Base-by-base conservation (phyloP, 2,113 vertebrate genomes). In the Fregata magnificens region DNA sequence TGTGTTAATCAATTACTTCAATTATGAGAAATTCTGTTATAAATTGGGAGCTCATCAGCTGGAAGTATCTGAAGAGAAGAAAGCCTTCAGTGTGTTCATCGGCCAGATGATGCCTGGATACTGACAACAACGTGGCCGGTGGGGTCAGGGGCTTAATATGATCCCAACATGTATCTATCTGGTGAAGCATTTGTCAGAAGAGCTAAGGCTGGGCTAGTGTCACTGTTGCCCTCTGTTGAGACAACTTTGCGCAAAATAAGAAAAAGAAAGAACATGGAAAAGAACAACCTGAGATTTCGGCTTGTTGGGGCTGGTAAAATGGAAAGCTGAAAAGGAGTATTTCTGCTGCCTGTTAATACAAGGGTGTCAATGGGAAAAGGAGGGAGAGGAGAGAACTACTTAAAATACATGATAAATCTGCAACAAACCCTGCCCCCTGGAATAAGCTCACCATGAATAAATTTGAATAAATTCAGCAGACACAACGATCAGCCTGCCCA, bases 41-140 rank as follows among this genome's bases (percentile, higher is more conserved):
- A 36, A 66, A 50, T 2, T 66, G 21, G 19, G 45, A 77, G 25
- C 17, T 86, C 59, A 53, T 70, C 28, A 45, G 38, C 34, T 72
- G 32, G 32, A 72, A 90, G 65, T 19, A 15, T 25, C 36, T 69
- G 66, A 82, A 52, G 40, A 93, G 44, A 59, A 82, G 52, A 47
- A 90, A 90, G 16, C 13, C 53, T 72, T 44, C 18, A 82, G 45
- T 26, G 22, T 12, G 31, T 73, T 78, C 26, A 25, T 59, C 2
- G 6, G 49, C 22, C 86, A 85, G 65, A 74, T 0, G 4, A 53
- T 38, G 36, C 11, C 65, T 59, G 7, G 16, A 61, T 44, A 40
- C n/a, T 28, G 31, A 44, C 38, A 59, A 6, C 42, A 59, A 7
- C 1, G 1, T 0, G 9, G 31, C 5, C 5, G 9, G 9, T 13